Base-by-base conservation (phyloP, 2,113 vertebrate genomes). In the Synchiropus splendidus region DNA sequence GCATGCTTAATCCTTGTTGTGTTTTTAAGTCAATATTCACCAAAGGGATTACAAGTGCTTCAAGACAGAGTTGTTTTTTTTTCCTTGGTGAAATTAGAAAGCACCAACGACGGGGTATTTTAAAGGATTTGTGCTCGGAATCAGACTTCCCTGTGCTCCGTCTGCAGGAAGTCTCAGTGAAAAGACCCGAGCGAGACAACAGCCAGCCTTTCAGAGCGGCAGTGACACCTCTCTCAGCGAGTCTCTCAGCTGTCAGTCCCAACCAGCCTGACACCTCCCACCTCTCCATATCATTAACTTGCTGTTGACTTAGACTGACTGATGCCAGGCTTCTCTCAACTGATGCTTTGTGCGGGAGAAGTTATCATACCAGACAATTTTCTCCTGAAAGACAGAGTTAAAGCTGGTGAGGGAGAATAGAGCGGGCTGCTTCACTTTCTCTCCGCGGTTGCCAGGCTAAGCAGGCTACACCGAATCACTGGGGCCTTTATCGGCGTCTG, bases 401-500 rank as follows among this genome's bases (percentile, higher is more conserved):
- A 57, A 69, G 63, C 63, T 42, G 53, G 48, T 47, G 39, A 21
- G 18, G 39, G 52, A 72, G 61, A 78, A 80, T 67, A 40, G 65
- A 50, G 47, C 48, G 18, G 66, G 49, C 74, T 74, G 72, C 67
- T 80, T 82, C 51, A 68, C 77, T 82, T 80, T 79, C 68, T 77
- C 56, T 64, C 54, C 18, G 30, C 35, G 67, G 83, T 85, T 81
- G 78, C 83, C 79, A 76, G 78, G 76, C 56, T 77, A 2, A 57
- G 61, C 40, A 56, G 61, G 65, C 39, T 61, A 47, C 52, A 60
- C 57, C 61, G 48, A 58, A 72, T 81, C 67, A 78, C 58, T 72
- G 72, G 63, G 47, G 65, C 72, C 75, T 78, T 80, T 75, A 79
- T 82, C 61, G 64, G 54, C 18, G 36, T 36, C 71, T 78, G 75